Base-by-base conservation (phyloP, 2,113 vertebrate genomes). In the Mola mola region DNA sequence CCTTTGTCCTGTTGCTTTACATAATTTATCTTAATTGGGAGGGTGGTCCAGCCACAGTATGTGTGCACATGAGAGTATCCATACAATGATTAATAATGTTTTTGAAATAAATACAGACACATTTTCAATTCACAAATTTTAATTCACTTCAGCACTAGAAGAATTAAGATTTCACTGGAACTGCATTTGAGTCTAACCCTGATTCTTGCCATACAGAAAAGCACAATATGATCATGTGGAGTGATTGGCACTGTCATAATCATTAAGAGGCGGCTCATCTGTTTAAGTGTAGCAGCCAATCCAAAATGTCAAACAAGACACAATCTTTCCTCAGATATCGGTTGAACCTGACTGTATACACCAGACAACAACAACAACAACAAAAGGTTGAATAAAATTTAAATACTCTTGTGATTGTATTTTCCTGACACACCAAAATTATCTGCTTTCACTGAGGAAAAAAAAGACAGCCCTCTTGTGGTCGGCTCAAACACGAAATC, bases 401-500 rank as follows among this genome's bases (percentile, higher is more conserved):
- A 87, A 85, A 86, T 84, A 81, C 55, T 81, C 66, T 46, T 22
- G 31, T 72, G 67, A 78, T 65, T 72, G 36, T 48, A 75, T 74
- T 78, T 55, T 48, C 24, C 49, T 53, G 47, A 38, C 48, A n/a
- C n/a, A n/a, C n/a, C 48, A 79, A 77, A 64, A 57, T 74, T 52
- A 52, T 66, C 7, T 24, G 51, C 57, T 74, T 69, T 72, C 66
- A 79, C 78, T 40, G 70, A 73, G 56, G 11, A 36, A 50, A 3
- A 63, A 34, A 26, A 33, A 9, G 21, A 62, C 40, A 69, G 36
- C 55, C 46, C 40, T 62, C 40, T 38, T 51, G 49, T 44, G 49
- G 20, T 77, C 87, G 90, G 87, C 87, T 92, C 91, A 86, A 89
- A 89, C 70, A 85, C 68, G 51, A 73, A 83, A 33, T 83, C 51